A percentile compares a stretch with the other conserved stretches of the same genome.
Evolutionary conservation across 2,888 invertebrate species (phyloP).

Genomic region (Diplazon laetatorius): DNA sequence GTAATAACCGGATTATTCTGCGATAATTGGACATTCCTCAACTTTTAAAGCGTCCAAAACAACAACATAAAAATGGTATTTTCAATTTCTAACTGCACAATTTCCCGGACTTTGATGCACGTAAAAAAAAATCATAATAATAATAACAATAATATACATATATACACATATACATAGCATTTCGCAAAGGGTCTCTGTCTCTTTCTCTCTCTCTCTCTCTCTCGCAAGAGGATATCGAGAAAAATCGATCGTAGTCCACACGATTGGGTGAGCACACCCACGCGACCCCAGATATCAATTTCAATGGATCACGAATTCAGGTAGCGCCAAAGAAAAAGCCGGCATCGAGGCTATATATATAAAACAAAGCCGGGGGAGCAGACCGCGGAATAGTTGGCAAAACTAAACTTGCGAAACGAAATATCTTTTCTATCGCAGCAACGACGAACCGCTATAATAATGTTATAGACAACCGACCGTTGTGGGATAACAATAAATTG

Average conservation of each 20-base stretch:
- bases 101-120: too few relatives aligned
- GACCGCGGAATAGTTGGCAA: conserved; percentile 11
- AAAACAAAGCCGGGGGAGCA: conserved; percentile 31
- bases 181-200: conserved; percentile 9
- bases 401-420: conserved; percentile 50
- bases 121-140: too few relatives aligned
- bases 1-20: too few relatives aligned
- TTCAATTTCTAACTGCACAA: too few relatives aligned
- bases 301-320: conserved; percentile 59
- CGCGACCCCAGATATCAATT: conserved; percentile 48
- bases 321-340: conserved; percentile 20
- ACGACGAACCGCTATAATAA: conserved; percentile 51
- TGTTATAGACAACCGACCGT: conserved; percentile 41
- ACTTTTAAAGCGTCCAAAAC: too few relatives aligned
- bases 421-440: conserved; percentile 53
- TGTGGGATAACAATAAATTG: conserved; percentile 53
- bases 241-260: conserved; percentile 42
- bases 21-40: too few relatives aligned
- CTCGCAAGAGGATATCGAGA: neutral
- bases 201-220: too few relatives aligned
- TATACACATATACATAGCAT: too few relatives aligned
- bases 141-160: too few relatives aligned
- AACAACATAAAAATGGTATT: too few relatives aligned
- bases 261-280: conserved; percentile 35
- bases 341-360: conserved; percentile 16